phyloP scores from a whole-genome alignment of 2,113 vertebrate genomes.

The Pholis gunnellus region DNA sequence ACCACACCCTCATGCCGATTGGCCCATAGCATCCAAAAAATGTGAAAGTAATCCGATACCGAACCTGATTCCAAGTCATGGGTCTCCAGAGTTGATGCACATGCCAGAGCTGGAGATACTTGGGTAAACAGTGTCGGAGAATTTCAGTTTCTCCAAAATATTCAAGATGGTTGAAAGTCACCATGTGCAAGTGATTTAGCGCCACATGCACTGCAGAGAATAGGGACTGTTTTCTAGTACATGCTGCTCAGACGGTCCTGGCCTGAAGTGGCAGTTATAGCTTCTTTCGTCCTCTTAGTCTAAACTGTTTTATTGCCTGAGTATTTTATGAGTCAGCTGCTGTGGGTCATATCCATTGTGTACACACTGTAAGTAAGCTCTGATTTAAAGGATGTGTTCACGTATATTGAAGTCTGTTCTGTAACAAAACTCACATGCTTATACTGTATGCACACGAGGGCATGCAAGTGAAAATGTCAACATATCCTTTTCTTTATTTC shows the following conservation, averaged over 20 bases:
- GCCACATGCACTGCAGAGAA: constrained; percentile 3
- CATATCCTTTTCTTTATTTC: not conserved
- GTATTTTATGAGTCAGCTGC: not conserved
- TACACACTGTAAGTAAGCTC: not conserved
- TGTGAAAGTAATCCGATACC: not conserved
- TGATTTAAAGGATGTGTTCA: not conserved
- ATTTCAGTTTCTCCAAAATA: not conserved
- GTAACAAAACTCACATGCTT: not conserved
- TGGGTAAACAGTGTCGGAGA: not conserved
- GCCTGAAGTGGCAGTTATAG: not conserved
- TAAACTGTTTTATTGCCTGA: not conserved
- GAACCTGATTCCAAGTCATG: not conserved
- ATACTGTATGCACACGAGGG: not conserved
- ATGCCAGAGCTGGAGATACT: not conserved
- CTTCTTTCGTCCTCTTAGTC: not conserved
- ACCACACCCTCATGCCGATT: not conserved
- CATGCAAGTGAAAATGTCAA: not conserved
- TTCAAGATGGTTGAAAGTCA: not conserved
- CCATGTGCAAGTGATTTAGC: constrained; percentile 32
- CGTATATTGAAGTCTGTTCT: not conserved
- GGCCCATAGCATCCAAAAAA: not conserved
- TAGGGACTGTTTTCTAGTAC: not conserved
- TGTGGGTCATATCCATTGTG: not conserved
- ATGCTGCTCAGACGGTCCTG: not conserved
- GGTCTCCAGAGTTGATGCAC: not conserved